Conservation (phyloP, 1,140 invertebrate genomes). For the Magallana gigas region DNA sequence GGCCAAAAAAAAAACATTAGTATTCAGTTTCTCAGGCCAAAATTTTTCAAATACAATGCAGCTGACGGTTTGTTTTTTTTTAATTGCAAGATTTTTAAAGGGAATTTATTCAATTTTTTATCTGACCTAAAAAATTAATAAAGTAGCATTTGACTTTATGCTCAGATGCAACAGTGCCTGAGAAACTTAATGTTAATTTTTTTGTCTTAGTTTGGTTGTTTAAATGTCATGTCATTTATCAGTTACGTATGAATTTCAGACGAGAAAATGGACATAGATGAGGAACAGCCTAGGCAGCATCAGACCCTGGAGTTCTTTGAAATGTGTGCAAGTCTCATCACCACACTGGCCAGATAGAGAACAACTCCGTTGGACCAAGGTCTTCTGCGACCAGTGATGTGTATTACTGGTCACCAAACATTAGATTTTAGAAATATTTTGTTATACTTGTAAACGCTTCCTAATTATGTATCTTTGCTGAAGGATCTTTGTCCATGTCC, state of each 20-base stretch:
- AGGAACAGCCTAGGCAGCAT: conserved; percentile 81
- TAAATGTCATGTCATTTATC: background rate
- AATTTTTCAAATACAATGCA: background rate
- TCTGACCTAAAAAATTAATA: too few relatives aligned
- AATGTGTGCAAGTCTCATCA: conserved; percentile 99
- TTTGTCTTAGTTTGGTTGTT: too few relatives aligned
- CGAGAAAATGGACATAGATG: conserved; percentile 77
- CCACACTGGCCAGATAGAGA: conserved; percentile 93
- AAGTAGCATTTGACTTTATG: too few relatives aligned
- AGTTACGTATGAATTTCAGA: conserved; percentile 68
- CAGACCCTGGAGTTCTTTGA: conserved; percentile 99
- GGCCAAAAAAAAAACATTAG: too few relatives aligned
- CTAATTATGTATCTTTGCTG: background rate
- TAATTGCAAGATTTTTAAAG: too few relatives aligned
- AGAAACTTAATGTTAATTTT: too few relatives aligned
- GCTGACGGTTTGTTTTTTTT: too few relatives aligned
- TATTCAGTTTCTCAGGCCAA: too few relatives aligned
- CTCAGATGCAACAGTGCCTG: too few relatives aligned
- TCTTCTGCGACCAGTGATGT: background rate
- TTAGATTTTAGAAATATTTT: background rate
- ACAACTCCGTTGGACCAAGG: background rate
- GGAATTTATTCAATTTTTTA: too few relatives aligned
- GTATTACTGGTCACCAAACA: background rate
- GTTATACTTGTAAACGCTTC: background rate
- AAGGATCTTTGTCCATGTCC: background rate